These are phyloP conservation scores for Epicauta chinensis DNA, from an alignment of 1,140 invertebrate genomes.

Conservation along the genomic window DNA sequence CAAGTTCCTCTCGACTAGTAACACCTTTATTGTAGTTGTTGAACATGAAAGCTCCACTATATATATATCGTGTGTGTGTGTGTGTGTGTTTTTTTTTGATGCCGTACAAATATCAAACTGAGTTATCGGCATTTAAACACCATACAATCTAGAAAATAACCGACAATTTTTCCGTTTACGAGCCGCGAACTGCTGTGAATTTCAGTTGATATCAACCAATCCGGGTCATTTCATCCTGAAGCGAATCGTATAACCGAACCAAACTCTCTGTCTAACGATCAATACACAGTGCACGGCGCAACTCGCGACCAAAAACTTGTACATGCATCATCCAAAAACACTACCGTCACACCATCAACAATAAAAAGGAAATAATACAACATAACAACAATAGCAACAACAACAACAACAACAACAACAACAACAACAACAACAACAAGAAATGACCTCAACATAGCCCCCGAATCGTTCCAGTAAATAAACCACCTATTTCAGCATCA, in stretches of 20 bases:
- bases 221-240: conserved; percentile 34
- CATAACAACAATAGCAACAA: too few relatives aligned
- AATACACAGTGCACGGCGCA: conserved; percentile 27
- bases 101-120: conserved; percentile 22
- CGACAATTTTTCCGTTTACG: conserved; percentile 35
- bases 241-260: conserved; percentile 10
- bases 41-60: background rate
- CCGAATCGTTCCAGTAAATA: too few relatives aligned
- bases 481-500: too few relatives aligned
- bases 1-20: background rate
- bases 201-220: conserved; percentile 35
- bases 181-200: conserved; percentile 33
- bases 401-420: too few relatives aligned
- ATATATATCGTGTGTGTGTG: background rate
- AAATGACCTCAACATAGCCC: too few relatives aligned
- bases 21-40: conserved; percentile 7
- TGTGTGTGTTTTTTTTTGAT: conserved; percentile 12
- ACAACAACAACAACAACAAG: too few relatives aligned
- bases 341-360: too few relatives aligned
- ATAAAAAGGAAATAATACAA: too few relatives aligned
- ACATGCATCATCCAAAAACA: conserved; percentile 15
- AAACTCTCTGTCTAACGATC: conserved; percentile 9
- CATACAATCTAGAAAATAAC: conserved; percentile 35
- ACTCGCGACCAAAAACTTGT: conserved; percentile 15
- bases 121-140: conserved; percentile 21